These are phyloP conservation scores for Poecile montanus DNA, from an alignment of 2,797 vertebrate genomes.

Conservation along the genomic window DNA sequence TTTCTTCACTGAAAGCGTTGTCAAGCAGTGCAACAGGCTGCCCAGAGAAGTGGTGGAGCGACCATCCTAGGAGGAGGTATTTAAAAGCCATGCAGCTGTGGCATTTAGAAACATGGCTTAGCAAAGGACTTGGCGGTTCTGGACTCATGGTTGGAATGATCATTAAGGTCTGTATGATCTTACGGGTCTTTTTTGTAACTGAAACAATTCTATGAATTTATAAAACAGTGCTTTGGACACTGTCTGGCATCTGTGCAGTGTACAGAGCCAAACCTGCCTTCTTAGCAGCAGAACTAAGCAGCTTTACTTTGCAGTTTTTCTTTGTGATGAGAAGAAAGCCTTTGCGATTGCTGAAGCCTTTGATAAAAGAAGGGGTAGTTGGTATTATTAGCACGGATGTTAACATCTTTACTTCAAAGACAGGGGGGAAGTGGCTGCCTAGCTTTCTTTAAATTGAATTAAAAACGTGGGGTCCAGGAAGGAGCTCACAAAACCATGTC, in stretches of 20 bases:
- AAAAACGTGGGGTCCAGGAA: conserved; percentile 16
- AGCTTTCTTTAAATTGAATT: conserved; percentile 44
- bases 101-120: not conserved
- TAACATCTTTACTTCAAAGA: conserved; percentile 34
- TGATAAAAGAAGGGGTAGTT: not conserved
- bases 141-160: not conserved
- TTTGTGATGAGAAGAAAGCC: not conserved
- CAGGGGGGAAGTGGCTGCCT: conserved; percentile 21
- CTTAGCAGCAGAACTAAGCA: not conserved
- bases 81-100: not conserved
- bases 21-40: not conserved
- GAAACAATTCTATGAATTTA: not conserved
- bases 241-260: not conserved
- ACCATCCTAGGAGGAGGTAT: not conserved
- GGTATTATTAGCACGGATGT: conserved; percentile 17
- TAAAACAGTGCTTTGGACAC: not conserved
- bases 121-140: not conserved
- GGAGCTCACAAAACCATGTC: conserved; percentile 47
- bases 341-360: not conserved
- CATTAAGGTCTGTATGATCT: not conserved
- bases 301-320: not conserved
- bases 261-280: not conserved
- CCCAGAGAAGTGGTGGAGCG: not conserved
- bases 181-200: not conserved
- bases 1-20: not conserved